Evolutionary conservation across 2,888 invertebrate species (phyloP), one percentile per base, ranked within the genome.

Genomic region (Chymomyza amoena): DNA sequence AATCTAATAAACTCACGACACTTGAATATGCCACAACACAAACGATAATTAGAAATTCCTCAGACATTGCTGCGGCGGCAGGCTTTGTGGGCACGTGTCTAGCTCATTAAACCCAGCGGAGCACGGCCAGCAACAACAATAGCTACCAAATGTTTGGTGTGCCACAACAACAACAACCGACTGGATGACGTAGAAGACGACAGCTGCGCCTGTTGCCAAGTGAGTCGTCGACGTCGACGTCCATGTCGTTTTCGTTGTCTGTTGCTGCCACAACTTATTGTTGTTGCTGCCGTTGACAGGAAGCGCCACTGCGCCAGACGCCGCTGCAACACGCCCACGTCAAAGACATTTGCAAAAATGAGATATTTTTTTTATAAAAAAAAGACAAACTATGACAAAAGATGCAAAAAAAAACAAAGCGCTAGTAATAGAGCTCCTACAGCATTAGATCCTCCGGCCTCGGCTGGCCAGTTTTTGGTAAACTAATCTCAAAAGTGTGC

Each of bases 401-500:
- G 81, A 80, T 82, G 83, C 72, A 70, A 76, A 66, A 70, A 60
- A 66, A 69, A 54, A 62, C 70, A 61, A 25, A 25, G 4, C 25
- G 63, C 65, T 65, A 64, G 61, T 64, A 56, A 68, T 51, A 32
- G 45, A 57, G 60, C 45, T n/a, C n/a, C 39, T 45, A 45, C 39
- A 13, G 39, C 13, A 66, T 64, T 77, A 68, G 70, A 75, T 13
- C 18, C 18, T 9, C 5, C 1, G 18, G 25, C 18, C 18, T 9
- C 5, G 10, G 18, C 16, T 54, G 54, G 18, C 54, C 54, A 54
- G 54, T 54, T 57, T 25, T 25, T 71, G 64, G 89, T 87, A 88
- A 89, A 86, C 78, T 88, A 85, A 89, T 87, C 84, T 81, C 62
- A 73, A 84, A 89, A 88, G 88, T 88, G 88, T 88, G 89, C 81